These are phyloP conservation scores for Volucella inflata DNA, from an alignment of 2,888 invertebrate species.

Conservation along the genomic window DNA sequence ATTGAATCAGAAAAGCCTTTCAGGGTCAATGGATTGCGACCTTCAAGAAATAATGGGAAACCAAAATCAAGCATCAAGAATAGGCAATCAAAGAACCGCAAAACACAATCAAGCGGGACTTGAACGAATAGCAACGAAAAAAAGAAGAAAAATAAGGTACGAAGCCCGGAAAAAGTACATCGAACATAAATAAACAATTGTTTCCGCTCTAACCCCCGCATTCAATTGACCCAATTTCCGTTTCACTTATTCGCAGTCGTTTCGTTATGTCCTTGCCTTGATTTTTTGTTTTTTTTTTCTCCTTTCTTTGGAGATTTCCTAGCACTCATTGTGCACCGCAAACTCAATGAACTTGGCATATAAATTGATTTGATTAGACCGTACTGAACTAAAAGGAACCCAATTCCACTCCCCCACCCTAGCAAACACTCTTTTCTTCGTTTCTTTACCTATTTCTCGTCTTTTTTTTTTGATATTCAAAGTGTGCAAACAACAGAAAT, in stretches of 20 bases:
- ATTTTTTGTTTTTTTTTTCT: slow-evolving; percentile 5
- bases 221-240: slow-evolving; percentile 72
- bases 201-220: slow-evolving; percentile 70
- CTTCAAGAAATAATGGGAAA: slow-evolving; percentile 45
- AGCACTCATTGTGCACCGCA: slow-evolving; percentile 53
- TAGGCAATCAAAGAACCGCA: slow-evolving; percentile 61
- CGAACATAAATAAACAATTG: slow-evolving; percentile 72
- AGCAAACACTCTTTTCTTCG: slow-evolving; percentile 1
- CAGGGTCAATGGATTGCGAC: slow-evolving; percentile 72
- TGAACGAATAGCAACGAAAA: neutral
- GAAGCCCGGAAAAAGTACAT: slow-evolving; percentile 35
- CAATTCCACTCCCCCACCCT: neutral
- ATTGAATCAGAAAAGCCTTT: slow-evolving; percentile 51
- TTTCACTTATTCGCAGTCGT: slow-evolving; percentile 53
- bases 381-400: neutral
- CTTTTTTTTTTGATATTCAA: slow-evolving; percentile 21
- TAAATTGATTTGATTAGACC: slow-evolving; percentile 61
- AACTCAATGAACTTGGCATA: slow-evolving; percentile 68
- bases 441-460: too few species aligned
- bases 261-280: slow-evolving; percentile 40
- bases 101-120: slow-evolving; percentile 14
- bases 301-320: too few species aligned
- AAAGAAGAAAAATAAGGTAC: slow-evolving; percentile 9
- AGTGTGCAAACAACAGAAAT: slow-evolving; percentile 48
- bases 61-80: slow-evolving; percentile 26